Base-by-base conservation (phyloP, 2,888 invertebrate species). In the Platycheirus albimanus region DNA sequence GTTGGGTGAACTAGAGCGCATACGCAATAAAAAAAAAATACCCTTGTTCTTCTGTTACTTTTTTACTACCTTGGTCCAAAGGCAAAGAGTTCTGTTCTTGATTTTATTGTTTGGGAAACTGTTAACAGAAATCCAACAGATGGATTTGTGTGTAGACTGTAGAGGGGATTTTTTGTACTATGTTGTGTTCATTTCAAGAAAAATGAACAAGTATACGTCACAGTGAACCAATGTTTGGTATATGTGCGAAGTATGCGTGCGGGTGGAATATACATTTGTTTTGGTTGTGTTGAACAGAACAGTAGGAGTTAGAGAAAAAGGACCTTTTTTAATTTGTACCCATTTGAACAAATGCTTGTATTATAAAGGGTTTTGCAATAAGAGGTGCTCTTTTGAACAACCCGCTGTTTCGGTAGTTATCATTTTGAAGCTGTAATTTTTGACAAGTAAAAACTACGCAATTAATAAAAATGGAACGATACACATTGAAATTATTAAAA, bases 81-180 rank as follows among this genome's bases (percentile, higher is more conserved):
- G 54, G 52, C 36, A 67, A 56, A 28, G 64, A 61, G 41, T 58
- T 66, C 28, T 70, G 71, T 61, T 28, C n/a, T 63, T 19, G 19
- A 11, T 24, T 54, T 15, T 47, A 0, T 52, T 43, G 7, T 33
- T 72, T 72, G 10, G 11, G 36, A 54, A 20, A 45, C 56, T 66
- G 28, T 58, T 56, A 70, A 51, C 51, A 75, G 76, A 33, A 72
- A 63, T 76, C 76, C 81, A 81, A 81, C 81, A 81, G 76, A 76
- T 81, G 81, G 76, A 76, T 80, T 58, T 56, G 3, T 15, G 10
- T 56, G 41, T 54, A 47, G n/a, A n/a, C n/a, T n/a, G 6, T 19
- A 36, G 56, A 56, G 10, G 54, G 19, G 64, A 24, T 47, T 24
- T 17, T 20, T 10, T 24, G 4, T 10, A 20, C 5, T 7, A 2